A percentile compares a stretch with the other conserved stretches of the same genome.
Evolutionary conservation across 2,888 invertebrate genomes (phyloP).

Genomic region (Synergus umbraculus): DNA sequence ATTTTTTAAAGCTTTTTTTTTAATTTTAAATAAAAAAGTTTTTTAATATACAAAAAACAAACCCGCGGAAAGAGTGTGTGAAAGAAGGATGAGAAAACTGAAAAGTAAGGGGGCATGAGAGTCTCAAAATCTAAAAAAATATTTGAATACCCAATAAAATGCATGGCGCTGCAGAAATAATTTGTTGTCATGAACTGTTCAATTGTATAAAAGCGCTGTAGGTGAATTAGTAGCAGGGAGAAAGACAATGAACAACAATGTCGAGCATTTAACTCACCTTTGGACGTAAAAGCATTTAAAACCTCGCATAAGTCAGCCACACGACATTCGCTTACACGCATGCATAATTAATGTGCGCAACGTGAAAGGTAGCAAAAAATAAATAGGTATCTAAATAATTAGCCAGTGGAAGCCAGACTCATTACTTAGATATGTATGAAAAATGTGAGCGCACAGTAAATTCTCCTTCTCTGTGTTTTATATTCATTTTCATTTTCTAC

Average conservation of each 20-base stretch:
- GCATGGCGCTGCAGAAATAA: neutral
- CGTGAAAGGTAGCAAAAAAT: constrained; percentile 45
- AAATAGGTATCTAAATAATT: constrained; percentile 49
- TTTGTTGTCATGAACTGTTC: neutral
- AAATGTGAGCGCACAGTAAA: constrained; percentile 40
- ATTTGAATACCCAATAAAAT: neutral
- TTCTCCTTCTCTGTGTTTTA: neutral
- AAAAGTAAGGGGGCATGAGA: neutral
- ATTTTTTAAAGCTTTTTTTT: neutral
- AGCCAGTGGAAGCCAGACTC: constrained; percentile 44
- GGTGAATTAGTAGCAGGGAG: neutral
- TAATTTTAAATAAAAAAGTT: neutral
- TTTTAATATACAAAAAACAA: neutral
- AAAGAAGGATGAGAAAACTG: no score
- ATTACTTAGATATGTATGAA: constrained; percentile 48
- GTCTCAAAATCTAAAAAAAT: neutral
- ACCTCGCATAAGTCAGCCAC: constrained; percentile 44
- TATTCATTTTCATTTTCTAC: constrained; percentile 3
- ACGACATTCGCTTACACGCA: constrained; percentile 47
- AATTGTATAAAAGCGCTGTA: neutral
- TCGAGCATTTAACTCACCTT: constrained; percentile 40
- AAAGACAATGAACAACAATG: constrained; percentile 9
- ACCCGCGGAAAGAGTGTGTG: no score
- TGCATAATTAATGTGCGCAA: constrained; percentile 49
- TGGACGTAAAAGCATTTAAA: constrained; percentile 46